Evolutionary conservation across 2,113 vertebrate genomes (phyloP), one percentile per base, ranked within the genome.

Genomic region (Salminus brasiliensis): DNA sequence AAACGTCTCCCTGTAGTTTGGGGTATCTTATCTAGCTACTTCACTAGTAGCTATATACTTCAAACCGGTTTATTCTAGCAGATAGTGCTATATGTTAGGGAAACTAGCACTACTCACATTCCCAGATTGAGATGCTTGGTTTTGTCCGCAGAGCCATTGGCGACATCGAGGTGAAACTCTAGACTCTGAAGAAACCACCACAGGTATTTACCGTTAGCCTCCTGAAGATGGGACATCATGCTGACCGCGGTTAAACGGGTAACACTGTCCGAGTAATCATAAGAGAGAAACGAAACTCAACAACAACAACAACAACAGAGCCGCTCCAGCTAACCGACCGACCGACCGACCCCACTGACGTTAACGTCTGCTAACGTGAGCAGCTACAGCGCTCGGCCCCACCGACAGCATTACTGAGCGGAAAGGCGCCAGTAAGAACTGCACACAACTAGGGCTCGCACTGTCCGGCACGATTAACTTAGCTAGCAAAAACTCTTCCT

Each of bases 161-260:
- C 83, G 0, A 70, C 21, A 2, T 91, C 90, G 0, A 91, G 86
- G n/a, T 89, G 79, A 76, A 94, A 90, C 21, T 91, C 93, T 18
- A 93, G 71, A 18, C 83, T 84, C 13, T 91, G 83, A 0, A 94
- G 92, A 57, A 83, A 52, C 82, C 87, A 90, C 93, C 93, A 94
- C 21, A 94, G 72, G 81, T 93, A 85, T 53, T 86, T 86, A 0
- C 90, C 89, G 12, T 87, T 87, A 8, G 55, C 66, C 27, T 86
- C 90, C 62, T 89, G 88, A 62, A 63, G 70, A 45, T 62, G 73
- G 34, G 73, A 75, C 87, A 88, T 88, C 34, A 69, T 78, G 49
- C 16, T 57, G 45, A 10, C 27, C 4, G 2, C 13, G 25, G n/a
- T 30, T 30, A 71, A 57, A 2, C 11, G 41, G 4, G 1, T 43